Conservation (phyloP, 2,888 invertebrate species). For the Oxycera nigricornis region DNA sequence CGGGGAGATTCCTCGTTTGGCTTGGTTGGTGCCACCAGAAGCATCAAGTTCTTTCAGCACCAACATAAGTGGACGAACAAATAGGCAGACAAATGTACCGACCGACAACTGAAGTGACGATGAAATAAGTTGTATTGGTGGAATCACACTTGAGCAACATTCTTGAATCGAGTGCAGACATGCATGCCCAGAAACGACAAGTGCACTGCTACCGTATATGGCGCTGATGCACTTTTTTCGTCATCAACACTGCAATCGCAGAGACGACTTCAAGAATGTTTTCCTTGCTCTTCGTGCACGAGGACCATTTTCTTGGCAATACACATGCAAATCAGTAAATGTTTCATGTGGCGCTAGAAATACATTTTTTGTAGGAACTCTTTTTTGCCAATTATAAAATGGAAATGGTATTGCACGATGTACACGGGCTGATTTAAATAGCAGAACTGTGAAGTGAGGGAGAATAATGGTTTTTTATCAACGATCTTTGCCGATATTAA, state of each 20-base stretch:
- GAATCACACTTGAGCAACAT: background rate
- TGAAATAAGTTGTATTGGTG: constrained; percentile 12
- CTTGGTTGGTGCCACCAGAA: background rate
- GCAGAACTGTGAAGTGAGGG: too few relatives aligned
- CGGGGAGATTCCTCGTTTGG: background rate
- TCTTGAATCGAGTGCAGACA: background rate
- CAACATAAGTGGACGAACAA: background rate
- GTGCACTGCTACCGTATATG: constrained; percentile 34
- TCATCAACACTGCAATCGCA: constrained; percentile 2
- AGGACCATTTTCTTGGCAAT: background rate
- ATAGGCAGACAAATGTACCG: background rate
- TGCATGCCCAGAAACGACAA: background rate
- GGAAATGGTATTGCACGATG: constrained; percentile 22
- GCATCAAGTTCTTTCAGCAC: background rate
- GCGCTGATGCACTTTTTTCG: constrained; percentile 31
- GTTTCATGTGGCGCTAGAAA: constrained; percentile 30
- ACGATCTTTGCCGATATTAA: too few relatives aligned
- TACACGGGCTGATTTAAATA: too few relatives aligned
- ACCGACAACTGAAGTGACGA: constrained; percentile 11
- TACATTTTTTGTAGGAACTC: background rate
- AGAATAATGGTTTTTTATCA: too few relatives aligned
- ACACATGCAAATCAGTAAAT: constrained; percentile 17
- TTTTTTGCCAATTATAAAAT: constrained; percentile 32
- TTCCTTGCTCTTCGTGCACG: background rate
- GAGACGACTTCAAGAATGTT: background rate